These are phyloP conservation scores for Phoronis australis DNA, from an alignment of 2,888 invertebrate species.

Conservation along the genomic window DNA sequence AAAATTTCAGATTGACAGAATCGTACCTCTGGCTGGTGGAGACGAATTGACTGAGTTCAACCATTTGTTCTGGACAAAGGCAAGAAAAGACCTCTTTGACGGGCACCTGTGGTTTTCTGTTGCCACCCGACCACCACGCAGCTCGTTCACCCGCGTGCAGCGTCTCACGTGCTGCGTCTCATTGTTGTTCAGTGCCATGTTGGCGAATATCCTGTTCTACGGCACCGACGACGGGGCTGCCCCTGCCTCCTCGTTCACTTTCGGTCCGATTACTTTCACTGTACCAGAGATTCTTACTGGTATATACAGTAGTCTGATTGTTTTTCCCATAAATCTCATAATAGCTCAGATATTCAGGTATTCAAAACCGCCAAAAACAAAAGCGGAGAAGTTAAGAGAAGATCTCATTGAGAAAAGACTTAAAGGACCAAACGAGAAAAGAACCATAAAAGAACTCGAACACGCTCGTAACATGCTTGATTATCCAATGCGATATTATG, in stretches of 20 bases:
- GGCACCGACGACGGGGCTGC: background rate
- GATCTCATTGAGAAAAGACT: background rate
- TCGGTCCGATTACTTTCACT: slow-evolving; percentile 46
- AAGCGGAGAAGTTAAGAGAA: background rate
- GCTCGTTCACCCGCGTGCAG: slow-evolving; percentile 37
- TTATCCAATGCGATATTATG: background rate
- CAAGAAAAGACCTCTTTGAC: slow-evolving; percentile 19
- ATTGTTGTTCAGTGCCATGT: slow-evolving; percentile 48
- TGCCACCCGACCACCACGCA: slow-evolving; percentile 18
- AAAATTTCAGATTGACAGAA: slow-evolving; percentile 19
- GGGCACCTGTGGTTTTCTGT: slow-evolving; percentile 27
- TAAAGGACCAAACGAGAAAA: no score
- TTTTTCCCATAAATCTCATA: slow-evolving; percentile 18
- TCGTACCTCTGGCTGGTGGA: slow-evolving; percentile 20
- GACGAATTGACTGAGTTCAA: slow-evolving; percentile 21
- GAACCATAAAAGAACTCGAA: no score
- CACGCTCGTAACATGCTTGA: slow-evolving; percentile 14
- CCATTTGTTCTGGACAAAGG: slow-evolving; percentile 22
- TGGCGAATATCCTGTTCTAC: slow-evolving; percentile 47
- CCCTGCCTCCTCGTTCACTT: slow-evolving; percentile 19
- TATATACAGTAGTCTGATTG: slow-evolving; percentile 16
- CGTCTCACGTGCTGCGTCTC: slow-evolving; percentile 45
- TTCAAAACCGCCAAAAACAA: slow-evolving; percentile 2
- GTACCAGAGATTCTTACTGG: slow-evolving; percentile 27
- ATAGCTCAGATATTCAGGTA: slow-evolving; percentile 16